Evolutionary conservation across 2,113 vertebrate species (phyloP).

Genomic region (Numida meleagris): DNA sequence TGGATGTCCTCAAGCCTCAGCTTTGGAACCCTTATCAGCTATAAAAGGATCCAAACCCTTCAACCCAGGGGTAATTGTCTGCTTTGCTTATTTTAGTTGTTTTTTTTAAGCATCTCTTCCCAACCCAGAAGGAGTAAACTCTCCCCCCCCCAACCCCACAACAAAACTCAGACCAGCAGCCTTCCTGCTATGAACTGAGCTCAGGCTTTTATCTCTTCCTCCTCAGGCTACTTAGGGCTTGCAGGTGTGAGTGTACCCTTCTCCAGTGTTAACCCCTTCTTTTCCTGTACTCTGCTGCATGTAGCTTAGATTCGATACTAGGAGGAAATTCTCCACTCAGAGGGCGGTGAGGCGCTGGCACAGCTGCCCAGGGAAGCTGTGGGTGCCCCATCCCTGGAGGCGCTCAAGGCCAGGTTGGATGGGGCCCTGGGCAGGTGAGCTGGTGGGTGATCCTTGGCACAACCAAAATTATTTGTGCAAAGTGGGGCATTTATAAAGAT

Average conservation of each 20-base stretch:
- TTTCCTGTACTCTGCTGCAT: fast-evolving
- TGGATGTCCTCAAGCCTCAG: not conserved
- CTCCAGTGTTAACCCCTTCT: not conserved
- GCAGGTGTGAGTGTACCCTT: not conserved
- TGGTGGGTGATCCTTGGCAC: not conserved
- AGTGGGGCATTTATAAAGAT: not conserved
- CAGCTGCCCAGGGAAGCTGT: no score
- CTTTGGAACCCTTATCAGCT: not conserved
- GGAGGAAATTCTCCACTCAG: not conserved
- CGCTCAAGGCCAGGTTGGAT: no score
- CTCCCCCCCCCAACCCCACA: not conserved
- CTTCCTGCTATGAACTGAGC: fast-evolving
- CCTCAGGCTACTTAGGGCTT: not conserved
- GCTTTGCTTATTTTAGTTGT: not conserved
- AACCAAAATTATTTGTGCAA: not conserved
- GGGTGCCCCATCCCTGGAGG: no score
- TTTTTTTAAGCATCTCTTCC: not conserved
- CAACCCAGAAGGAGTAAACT: not conserved
- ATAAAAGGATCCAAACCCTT: not conserved
- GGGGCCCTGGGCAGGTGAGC: no score
- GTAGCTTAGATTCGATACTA: not conserved
- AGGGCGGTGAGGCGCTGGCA: not conserved
- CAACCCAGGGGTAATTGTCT: not conserved
- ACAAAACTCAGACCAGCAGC: not conserved
- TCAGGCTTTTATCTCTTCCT: not conserved